Evolutionary conservation across 2,888 invertebrate genomes (phyloP).

Genomic region (Protophormia terraenovae): DNA sequence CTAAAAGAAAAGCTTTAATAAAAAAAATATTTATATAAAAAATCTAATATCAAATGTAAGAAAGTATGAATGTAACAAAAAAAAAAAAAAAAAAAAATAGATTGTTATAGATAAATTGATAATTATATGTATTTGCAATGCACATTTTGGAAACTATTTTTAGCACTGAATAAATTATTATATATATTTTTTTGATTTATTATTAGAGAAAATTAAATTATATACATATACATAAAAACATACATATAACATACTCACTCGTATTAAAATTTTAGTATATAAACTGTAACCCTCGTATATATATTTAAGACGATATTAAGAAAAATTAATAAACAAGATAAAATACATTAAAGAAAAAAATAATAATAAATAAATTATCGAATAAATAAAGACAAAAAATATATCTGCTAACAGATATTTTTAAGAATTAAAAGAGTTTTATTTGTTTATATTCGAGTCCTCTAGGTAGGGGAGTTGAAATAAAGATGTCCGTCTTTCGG

Average conservation of each 20-base stretch:
- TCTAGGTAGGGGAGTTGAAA: too few relatives aligned
- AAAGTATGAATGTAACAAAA: too few relatives aligned
- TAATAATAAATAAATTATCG: not conserved
- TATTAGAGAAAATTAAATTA: conserved; percentile 19
- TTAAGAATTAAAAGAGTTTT: not conserved
- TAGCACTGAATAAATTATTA: conserved; percentile 61
- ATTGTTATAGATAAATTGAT: not conserved
- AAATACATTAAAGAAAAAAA: not conserved
- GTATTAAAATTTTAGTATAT: conserved; percentile 14
- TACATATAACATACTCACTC: conserved; percentile 32
- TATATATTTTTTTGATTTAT: conserved; percentile 17
- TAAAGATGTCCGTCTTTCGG: too few relatives aligned
- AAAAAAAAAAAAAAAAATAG: too few relatives aligned
- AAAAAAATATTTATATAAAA: conserved; percentile 34
- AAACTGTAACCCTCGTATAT: conserved; percentile 25
- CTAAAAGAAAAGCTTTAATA: conserved; percentile 57
- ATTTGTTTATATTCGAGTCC: not conserved
- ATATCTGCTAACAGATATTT: conserved; percentile 13
- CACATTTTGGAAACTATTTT: conserved; percentile 55
- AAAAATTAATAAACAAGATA: conserved; percentile 1
- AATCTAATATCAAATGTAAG: not conserved
- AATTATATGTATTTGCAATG: conserved; percentile 42
- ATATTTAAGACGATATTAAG: conserved; percentile 14
- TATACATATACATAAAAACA: conserved; percentile 4
- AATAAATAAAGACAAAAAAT: conserved; percentile 19